These are phyloP conservation scores for Dinoponera quadriceps DNA, from an alignment of 1,140 invertebrate genomes.

Conservation along the genomic window DNA sequence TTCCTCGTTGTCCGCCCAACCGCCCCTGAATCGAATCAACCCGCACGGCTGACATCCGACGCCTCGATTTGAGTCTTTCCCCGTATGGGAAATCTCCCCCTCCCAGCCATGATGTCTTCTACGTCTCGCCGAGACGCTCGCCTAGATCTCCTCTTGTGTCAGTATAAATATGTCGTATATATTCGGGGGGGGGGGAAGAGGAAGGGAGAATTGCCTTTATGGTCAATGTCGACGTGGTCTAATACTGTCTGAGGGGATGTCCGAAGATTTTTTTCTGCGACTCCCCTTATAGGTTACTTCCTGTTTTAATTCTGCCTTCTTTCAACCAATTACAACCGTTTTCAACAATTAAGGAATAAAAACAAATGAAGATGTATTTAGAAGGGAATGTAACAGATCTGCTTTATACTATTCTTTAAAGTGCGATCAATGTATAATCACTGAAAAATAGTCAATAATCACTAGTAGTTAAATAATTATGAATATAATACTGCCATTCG, in stretches of 20 bases:
- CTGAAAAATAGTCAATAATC: too few relatives aligned
- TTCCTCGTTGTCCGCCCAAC: conserved; percentile 48
- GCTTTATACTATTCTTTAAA: too few relatives aligned
- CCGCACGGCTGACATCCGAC: conserved; percentile 47
- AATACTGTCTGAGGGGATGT: neutral
- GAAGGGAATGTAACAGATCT: too few relatives aligned
- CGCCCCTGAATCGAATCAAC: conserved; percentile 64
- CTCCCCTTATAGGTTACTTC: too few relatives aligned
- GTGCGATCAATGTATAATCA: too few relatives aligned
- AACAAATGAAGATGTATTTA: too few relatives aligned
- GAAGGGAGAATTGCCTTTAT: conserved; percentile 7
- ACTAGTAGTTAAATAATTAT: too few relatives aligned
- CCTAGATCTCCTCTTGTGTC: conserved; percentile 42
- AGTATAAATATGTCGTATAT: conserved; percentile 45
- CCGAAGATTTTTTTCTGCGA: neutral
- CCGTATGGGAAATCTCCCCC: conserved; percentile 45
- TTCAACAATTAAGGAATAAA: too few relatives aligned
- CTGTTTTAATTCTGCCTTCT: too few relatives aligned
- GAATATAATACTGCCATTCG: too few relatives aligned
- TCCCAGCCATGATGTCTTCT: conserved; percentile 1
- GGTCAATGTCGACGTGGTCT: conserved; percentile 17
- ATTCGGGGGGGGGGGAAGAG: neutral
- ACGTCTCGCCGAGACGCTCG: conserved; percentile 30
- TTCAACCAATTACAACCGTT: too few relatives aligned
- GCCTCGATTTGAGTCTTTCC: conserved; percentile 47